phyloP scores from a whole-genome alignment of 2,113 vertebrate species.

The Coryphaenoides rupestris region DNA sequence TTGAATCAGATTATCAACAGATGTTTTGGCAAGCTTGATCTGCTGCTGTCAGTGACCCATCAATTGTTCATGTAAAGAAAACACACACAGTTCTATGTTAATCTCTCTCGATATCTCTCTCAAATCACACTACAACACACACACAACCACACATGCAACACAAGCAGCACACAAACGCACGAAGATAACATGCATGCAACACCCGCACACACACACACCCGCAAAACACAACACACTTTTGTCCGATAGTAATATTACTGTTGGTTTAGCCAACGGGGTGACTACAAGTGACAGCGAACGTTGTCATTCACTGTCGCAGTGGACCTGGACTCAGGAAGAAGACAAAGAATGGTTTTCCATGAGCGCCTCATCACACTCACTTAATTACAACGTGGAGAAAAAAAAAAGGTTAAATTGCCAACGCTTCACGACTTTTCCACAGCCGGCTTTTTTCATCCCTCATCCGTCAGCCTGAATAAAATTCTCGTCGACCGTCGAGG shows the following conservation, averaged over 20 bases:
- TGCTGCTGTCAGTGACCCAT: conserved; percentile 34
- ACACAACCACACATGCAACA: not conserved
- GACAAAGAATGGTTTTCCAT: conserved; percentile 42
- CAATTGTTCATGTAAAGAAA: conserved; percentile 3
- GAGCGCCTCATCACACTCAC: conserved; percentile 28
- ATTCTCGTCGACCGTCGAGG: too few species aligned
- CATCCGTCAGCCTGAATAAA: too few species aligned
- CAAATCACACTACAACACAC: not conserved
- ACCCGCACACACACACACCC: too few species aligned
- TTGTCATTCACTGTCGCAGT: conserved; percentile 14
- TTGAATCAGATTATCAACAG: conserved; percentile 46
- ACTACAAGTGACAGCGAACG: conserved; percentile 52
- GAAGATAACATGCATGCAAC: not conserved
- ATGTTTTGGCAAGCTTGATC: conserved; percentile 40
- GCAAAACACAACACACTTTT: not conserved
- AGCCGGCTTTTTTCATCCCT: too few species aligned
- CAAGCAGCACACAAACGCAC: not conserved
- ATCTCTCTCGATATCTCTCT: too few species aligned
- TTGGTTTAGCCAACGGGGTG: conserved; percentile 40
- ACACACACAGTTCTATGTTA: not conserved
- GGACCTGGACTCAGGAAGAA: conserved; percentile 31
- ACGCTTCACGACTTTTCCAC: too few species aligned
- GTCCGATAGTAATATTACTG: conserved; percentile 1
- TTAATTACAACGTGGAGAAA: too few species aligned
- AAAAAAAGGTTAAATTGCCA: too few species aligned